These are phyloP conservation scores for Gymnodraco acuticeps DNA, from an alignment of 2,797 vertebrate genomes.

Conservation along the genomic window DNA sequence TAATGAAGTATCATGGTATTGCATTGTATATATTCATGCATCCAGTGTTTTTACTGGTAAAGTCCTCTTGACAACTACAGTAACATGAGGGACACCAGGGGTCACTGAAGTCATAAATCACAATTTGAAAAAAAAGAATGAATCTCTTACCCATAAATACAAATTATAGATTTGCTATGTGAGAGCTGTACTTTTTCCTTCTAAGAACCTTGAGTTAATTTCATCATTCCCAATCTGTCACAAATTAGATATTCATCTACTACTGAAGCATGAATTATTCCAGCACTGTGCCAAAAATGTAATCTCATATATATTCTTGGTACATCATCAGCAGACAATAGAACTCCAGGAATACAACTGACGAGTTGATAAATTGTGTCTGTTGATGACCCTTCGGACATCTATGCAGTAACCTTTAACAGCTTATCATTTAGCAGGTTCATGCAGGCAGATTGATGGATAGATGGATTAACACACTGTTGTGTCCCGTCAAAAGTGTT, in stretches of 20 bases:
- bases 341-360: conserved; percentile 44
- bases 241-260: neutral
- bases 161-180: neutral
- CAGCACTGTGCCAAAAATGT: neutral
- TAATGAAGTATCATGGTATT: too few species aligned
- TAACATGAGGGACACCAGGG: neutral
- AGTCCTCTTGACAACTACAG: neutral
- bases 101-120: neutral
- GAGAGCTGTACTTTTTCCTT: neutral
- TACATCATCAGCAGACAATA: conserved; percentile 46
- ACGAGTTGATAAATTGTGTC: conserved; percentile 41
- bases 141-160: neutral
- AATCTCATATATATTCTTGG: conserved; percentile 6
- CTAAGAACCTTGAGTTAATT: neutral
- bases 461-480: conserved; percentile 43
- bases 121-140: neutral
- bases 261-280: neutral
- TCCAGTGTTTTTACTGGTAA: neutral
- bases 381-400: conserved; percentile 34
- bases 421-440: conserved; percentile 66
- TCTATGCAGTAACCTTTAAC: conserved; percentile 52
- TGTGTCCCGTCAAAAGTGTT: too few species aligned
- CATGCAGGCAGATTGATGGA: conserved; percentile 48
- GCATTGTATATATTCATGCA: neutral
- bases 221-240: neutral